Conservation (phyloP, 2,888 invertebrate genomes). For the Drosophila meridionalis region DNA sequence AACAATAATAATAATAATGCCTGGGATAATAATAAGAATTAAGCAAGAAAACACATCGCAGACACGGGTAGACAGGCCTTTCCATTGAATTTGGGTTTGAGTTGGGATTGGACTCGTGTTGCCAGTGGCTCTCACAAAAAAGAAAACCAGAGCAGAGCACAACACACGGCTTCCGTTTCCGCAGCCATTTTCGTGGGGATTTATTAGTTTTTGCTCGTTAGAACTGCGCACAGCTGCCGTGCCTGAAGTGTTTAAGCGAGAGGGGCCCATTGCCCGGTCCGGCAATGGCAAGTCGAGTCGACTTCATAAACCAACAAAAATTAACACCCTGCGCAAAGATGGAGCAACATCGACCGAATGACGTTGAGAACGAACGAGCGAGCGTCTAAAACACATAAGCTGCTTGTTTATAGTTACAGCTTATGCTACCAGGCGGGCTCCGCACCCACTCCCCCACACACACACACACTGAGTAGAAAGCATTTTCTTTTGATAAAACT, state of each 20-base stretch:
- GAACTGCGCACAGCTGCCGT: conserved; percentile 78
- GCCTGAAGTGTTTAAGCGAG: conserved; percentile 64
- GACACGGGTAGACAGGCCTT: conserved; percentile 65
- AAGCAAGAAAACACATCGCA: conserved; percentile 81
- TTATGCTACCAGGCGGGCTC: conserved; percentile 67
- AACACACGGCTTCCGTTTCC: conserved; percentile 82
- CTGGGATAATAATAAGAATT: conserved; percentile 80
- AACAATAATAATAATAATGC: conserved; percentile 70
- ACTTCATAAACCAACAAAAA: conserved; percentile 83
- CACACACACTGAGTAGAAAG: conserved; percentile 26
- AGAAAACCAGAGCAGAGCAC: conserved; percentile 36
- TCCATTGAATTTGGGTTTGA: conserved; percentile 40
- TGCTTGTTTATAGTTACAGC: conserved; percentile 81
- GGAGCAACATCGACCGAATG: conserved; percentile 54
- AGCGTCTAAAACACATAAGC: conserved; percentile 71
- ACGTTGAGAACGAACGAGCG: conserved; percentile 55
- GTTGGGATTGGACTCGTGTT: conserved; percentile 34
- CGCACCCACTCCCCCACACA: not conserved
- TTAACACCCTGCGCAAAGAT: conserved; percentile 81
- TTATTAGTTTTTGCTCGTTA: conserved; percentile 85
- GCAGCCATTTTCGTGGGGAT: conserved; percentile 81
- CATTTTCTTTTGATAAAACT: conserved; percentile 71
- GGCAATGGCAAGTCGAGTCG: conserved; percentile 59
- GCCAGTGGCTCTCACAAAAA: conserved; percentile 11
- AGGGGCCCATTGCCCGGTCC: conserved; percentile 26